A percentile compares a stretch with the other conserved stretches of the same genome.
Evolutionary conservation across 2,113 vertebrate genomes (phyloP).

Genomic region (Pogona vitticeps): DNA sequence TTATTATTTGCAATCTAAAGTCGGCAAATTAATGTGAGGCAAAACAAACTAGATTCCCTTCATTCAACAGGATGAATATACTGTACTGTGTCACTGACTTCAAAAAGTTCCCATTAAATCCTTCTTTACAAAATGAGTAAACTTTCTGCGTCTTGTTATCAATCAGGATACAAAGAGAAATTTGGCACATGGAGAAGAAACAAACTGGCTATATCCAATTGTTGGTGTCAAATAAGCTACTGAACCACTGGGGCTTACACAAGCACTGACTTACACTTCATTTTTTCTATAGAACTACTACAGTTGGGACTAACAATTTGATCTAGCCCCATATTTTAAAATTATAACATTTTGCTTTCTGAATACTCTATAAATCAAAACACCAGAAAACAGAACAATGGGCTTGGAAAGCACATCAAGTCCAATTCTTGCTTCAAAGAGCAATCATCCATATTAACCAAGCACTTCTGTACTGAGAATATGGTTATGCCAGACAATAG

Average conservation of each 20-base stretch:
- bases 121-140: slow-evolving; percentile 11
- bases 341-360: slow-evolving; percentile 3
- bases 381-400: neutral
- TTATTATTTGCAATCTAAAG: neutral
- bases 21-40: slow-evolving; percentile 3
- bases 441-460: neutral
- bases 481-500: neutral
- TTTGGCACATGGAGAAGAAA: neutral
- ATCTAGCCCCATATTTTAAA: neutral
- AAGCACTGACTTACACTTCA: no score
- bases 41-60: slow-evolving; percentile 18
- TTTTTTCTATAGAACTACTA: no score
- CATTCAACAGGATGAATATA: neutral
- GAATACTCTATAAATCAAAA: neutral
- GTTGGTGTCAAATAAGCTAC: no score
- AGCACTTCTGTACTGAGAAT: neutral
- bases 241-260: no score
- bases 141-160: neutral
- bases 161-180: neutral
- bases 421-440: neutral
- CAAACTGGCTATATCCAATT: neutral
- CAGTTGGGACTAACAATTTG: no score
- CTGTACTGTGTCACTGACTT: neutral
- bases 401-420: neutral
- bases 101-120: neutral